A percentile compares a stretch with the other conserved stretches of the same genome.
Conservation (phyloP, 2,113 vertebrate genomes). For the Halichoerus grypus region DNA sequence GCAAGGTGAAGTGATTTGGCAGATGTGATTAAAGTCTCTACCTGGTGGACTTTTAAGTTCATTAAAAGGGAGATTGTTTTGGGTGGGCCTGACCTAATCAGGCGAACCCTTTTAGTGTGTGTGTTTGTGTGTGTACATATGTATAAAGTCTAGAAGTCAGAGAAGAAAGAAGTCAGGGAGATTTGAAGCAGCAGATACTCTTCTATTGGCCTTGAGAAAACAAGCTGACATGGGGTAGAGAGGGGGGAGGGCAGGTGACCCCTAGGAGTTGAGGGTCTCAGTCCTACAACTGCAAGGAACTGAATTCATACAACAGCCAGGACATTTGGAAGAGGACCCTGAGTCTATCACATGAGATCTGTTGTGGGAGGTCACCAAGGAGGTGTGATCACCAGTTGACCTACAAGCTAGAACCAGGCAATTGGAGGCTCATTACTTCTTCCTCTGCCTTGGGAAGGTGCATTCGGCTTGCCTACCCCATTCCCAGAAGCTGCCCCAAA, state of each 20-base stretch:
- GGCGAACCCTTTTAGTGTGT: accelerated
- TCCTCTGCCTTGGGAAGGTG: background rate
- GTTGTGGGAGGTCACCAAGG: background rate
- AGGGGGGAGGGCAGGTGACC: accelerated
- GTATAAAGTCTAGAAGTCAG: background rate
- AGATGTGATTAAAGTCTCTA: background rate
- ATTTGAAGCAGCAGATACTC: background rate
- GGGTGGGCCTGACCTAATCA: background rate
- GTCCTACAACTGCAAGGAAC: background rate
- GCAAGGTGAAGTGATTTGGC: background rate
- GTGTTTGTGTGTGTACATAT: too few species aligned
- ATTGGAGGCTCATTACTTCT: background rate
- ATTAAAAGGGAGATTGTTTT: background rate
- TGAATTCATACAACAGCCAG: background rate
- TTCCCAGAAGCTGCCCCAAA: background rate
- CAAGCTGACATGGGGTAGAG: accelerated
- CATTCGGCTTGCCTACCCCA: background rate
- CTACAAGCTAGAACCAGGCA: background rate
- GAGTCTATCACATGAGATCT: background rate
- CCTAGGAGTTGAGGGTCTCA: background rate
- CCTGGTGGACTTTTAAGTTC: background rate
- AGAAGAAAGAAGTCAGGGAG: background rate
- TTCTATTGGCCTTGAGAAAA: background rate
- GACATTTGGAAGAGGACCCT: background rate
- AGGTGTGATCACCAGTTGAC: background rate